Evolutionary conservation across 2,113 vertebrate genomes (phyloP).

Genomic region (Struthio camelus): DNA sequence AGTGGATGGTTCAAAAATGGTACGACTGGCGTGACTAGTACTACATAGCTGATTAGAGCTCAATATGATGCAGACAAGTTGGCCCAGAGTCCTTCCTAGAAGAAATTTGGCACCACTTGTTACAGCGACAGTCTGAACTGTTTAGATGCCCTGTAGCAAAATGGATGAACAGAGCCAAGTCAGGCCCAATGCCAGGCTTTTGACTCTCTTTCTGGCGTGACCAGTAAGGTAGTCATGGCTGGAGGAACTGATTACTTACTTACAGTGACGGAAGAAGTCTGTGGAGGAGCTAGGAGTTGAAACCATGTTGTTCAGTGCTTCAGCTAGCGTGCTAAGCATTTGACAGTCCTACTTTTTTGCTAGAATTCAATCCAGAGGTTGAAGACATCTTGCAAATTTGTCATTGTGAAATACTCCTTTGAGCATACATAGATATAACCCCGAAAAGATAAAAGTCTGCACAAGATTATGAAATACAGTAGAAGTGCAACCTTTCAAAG

Average conservation of each 20-base stretch:
- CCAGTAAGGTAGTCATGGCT: not conserved
- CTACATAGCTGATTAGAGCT: not conserved
- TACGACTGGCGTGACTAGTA: accelerated
- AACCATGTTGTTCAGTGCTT: not conserved
- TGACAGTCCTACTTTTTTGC: not conserved
- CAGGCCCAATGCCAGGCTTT: not conserved
- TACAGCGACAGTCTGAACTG: not conserved
- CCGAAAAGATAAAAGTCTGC: not conserved
- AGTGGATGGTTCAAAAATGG: not conserved
- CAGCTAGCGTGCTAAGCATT: not conserved
- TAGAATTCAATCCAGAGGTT: not conserved
- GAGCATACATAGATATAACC: not conserved
- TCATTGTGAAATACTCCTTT: not conserved
- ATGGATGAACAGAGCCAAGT: not conserved
- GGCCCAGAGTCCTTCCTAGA: accelerated
- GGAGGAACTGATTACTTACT: not conserved
- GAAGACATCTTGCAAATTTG: not conserved
- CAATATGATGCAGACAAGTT: not conserved
- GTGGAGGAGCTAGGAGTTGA: not conserved
- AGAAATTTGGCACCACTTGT: not conserved
- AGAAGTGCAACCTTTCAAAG: not conserved
- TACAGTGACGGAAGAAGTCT: not conserved
- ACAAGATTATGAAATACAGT: not conserved
- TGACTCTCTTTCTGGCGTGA: not conserved
- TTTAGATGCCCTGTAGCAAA: not conserved